Conservation (phyloP, 2,888 invertebrate genomes). For the Noctua comes region DNA sequence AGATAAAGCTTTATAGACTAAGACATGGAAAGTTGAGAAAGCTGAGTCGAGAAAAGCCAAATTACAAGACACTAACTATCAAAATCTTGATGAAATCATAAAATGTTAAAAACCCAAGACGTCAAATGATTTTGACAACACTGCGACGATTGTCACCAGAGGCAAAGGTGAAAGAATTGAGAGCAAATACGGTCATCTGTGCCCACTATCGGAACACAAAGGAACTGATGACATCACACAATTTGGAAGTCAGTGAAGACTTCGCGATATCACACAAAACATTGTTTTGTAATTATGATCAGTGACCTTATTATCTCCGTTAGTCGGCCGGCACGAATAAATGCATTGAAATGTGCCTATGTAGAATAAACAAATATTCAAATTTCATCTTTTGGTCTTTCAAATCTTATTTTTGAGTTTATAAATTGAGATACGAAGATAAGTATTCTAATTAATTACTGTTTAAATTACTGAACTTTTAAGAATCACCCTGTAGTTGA, state of each 20-base stretch:
- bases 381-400: slow-evolving; percentile 25
- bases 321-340: slow-evolving; percentile 60
- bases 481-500: slow-evolving; percentile 81
- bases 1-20: slow-evolving; percentile 47
- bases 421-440: background rate
- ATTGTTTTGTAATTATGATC: slow-evolving; percentile 76
- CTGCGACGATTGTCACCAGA: slow-evolving; percentile 62
- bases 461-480: slow-evolving; percentile 11
- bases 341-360: slow-evolving; percentile 61
- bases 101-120: slow-evolving; percentile 20
- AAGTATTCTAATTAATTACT: slow-evolving; percentile 8
- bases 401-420: background rate
- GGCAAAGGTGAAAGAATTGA: slow-evolving; percentile 72
- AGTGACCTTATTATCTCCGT: slow-evolving; percentile 71
- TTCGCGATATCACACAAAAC: slow-evolving; percentile 71
- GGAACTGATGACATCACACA: slow-evolving; percentile 81
- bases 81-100: background rate
- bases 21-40: slow-evolving; percentile 1
- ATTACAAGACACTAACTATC: slow-evolving; percentile 25
- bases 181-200: slow-evolving; percentile 77
- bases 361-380: slow-evolving; percentile 39
- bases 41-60: slow-evolving; percentile 9
- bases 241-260: slow-evolving; percentile 72
- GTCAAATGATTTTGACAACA: slow-evolving; percentile 48
- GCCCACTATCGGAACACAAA: slow-evolving; percentile 79